phyloP scores from a whole-genome alignment of 2,797 vertebrate species.

The Cheracebus regulus region DNA sequence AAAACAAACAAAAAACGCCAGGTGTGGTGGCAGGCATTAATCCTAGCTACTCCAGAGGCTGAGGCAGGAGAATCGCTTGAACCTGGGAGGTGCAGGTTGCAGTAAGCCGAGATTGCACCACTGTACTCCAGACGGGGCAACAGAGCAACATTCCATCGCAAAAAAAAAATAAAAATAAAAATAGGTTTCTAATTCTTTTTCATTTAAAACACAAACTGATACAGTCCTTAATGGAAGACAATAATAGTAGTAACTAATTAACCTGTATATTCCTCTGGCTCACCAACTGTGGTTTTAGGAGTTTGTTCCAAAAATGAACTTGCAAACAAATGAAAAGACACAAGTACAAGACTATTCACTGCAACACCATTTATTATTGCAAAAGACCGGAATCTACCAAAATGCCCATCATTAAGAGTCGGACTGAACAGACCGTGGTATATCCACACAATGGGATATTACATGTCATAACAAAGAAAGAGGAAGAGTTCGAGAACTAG shows the following conservation, averaged over 20 bases:
- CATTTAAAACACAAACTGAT: neutral
- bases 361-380: neutral
- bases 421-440: neutral
- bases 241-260: neutral
- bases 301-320: neutral
- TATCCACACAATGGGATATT: neutral
- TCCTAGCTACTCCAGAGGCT: too few species aligned
- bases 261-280: too few species aligned
- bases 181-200: neutral
- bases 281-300: neutral
- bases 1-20: too few species aligned
- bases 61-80: too few species aligned
- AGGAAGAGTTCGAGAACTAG: too few species aligned
- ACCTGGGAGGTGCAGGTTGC: too few species aligned
- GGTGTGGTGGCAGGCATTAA: too few species aligned
- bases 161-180: too few species aligned
- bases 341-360: neutral
- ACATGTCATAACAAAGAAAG: neutral
- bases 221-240: too few species aligned
- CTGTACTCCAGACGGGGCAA: too few species aligned
- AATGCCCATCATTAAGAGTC: neutral
- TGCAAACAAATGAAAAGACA: neutral
- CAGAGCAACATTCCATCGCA: too few species aligned
- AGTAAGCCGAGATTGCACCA: too few species aligned
- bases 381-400: neutral